Conservation (phyloP, 2,113 vertebrate species). For the Zapus hudsonius region DNA sequence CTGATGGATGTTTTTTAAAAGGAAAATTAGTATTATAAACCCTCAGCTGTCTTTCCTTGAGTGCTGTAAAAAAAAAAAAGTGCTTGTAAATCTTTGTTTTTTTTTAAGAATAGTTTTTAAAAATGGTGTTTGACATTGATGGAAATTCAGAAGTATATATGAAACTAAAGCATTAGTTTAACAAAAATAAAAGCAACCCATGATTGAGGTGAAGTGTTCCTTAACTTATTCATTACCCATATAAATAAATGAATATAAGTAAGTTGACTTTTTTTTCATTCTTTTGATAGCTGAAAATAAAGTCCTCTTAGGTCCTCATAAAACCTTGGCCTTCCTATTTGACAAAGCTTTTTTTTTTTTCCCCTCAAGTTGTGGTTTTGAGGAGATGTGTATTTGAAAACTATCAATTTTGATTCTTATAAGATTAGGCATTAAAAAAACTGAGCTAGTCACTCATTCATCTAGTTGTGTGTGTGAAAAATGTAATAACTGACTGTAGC, state of each 20-base stretch:
- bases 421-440: too few species aligned
- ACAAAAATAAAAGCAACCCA: constrained; percentile 83
- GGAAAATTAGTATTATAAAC: constrained; percentile 78
- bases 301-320: constrained; percentile 62
- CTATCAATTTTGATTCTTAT: not conserved
- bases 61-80: constrained; percentile 73
- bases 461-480: not conserved
- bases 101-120: constrained; percentile 57
- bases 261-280: constrained; percentile 73
- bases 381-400: constrained; percentile 29
- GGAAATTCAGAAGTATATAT: constrained; percentile 81
- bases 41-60: constrained; percentile 82
- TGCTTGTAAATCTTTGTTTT: constrained; percentile 80
- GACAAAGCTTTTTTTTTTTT: constrained; percentile 15
- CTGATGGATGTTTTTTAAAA: constrained; percentile 80
- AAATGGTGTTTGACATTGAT: constrained; percentile 76
- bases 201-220: constrained; percentile 83
- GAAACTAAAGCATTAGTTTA: constrained; percentile 82
- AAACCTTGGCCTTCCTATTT: not conserved
- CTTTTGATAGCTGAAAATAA: constrained; percentile 77
- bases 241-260: constrained; percentile 81
- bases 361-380: not conserved
- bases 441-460: not conserved
- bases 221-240: constrained; percentile 86
- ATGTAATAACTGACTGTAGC: not conserved